A percentile compares a stretch with the other conserved stretches of the same genome.
Conservation (phyloP, 2,888 invertebrate species). For the Ceriagrion tenellum region DNA sequence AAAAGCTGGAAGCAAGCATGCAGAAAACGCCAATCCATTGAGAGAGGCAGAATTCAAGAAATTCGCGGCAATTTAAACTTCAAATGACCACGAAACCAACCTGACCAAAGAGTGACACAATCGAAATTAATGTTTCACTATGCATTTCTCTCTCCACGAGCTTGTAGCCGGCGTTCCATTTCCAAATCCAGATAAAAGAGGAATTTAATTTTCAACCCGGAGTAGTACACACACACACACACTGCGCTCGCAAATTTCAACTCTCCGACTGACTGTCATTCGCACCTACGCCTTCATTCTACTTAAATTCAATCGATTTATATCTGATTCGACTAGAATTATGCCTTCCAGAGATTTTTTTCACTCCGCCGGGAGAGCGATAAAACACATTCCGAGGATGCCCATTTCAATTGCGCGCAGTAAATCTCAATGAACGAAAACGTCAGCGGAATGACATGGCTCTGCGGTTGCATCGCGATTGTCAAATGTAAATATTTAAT, state of each 20-base stretch:
- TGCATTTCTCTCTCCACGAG: background rate
- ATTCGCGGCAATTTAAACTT: background rate
- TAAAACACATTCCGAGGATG: background rate
- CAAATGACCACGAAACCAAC: background rate
- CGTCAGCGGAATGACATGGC: slow-evolving; percentile 27
- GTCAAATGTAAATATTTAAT: slow-evolving; percentile 44
- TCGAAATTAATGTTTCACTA: background rate
- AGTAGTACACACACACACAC: background rate
- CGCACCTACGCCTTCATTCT: slow-evolving; percentile 10
- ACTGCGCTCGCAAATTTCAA: slow-evolving; percentile 17
- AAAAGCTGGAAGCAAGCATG: background rate
- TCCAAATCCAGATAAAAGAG: slow-evolving; percentile 9
- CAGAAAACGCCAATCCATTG: background rate
- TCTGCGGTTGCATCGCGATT: background rate
- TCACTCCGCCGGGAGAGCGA: background rate
- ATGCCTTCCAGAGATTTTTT: background rate
- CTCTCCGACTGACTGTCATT: slow-evolving; percentile 1
- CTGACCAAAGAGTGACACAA: background rate
- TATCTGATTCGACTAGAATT: slow-evolving; percentile 36
- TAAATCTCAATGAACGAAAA: slow-evolving; percentile 52
- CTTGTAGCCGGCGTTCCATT: background rate
- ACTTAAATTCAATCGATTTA: slow-evolving; percentile 28
- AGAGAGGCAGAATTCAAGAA: background rate
- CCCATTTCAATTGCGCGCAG: background rate
- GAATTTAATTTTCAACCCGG: background rate